Evolutionary conservation across 2,888 invertebrate genomes (phyloP).

Genomic region (Oxystoma pomonae): DNA sequence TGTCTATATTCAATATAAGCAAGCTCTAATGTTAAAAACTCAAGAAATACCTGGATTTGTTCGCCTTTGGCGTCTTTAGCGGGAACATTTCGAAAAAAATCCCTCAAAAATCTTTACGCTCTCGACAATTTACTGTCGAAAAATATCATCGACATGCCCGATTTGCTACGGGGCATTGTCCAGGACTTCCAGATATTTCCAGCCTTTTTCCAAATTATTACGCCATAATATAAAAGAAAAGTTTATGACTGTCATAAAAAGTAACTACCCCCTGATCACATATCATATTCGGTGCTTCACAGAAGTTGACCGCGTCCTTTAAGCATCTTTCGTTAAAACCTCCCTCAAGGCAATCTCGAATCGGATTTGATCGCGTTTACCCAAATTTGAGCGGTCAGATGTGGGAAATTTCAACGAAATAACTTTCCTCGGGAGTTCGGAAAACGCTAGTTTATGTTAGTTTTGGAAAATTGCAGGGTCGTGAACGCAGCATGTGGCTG

Average conservation of each 20-base stretch:
- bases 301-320: not conserved
- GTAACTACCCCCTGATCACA: constrained; percentile 15
- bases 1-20: too few relatives aligned
- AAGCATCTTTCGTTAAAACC: too few relatives aligned
- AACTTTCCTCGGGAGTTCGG: too few relatives aligned
- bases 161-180: not conserved
- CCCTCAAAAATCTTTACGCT: not conserved
- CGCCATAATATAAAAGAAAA: not conserved
- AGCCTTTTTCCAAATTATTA: not conserved
- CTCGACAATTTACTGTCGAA: not conserved
- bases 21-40: too few relatives aligned
- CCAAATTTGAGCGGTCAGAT: not conserved
- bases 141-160: not conserved
- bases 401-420: too few relatives aligned
- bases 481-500: not conserved
- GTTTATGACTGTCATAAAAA: constrained; percentile 17
- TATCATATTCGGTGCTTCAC: not conserved
- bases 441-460: not conserved
- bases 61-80: too few relatives aligned
- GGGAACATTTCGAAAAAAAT: not conserved
- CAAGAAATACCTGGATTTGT: too few relatives aligned
- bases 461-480: not conserved
- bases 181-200: not conserved
- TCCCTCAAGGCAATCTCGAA: too few relatives aligned
- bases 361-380: too few relatives aligned